Conservation (phyloP, 2,888 invertebrate species). For the Tortricodes alternella region DNA sequence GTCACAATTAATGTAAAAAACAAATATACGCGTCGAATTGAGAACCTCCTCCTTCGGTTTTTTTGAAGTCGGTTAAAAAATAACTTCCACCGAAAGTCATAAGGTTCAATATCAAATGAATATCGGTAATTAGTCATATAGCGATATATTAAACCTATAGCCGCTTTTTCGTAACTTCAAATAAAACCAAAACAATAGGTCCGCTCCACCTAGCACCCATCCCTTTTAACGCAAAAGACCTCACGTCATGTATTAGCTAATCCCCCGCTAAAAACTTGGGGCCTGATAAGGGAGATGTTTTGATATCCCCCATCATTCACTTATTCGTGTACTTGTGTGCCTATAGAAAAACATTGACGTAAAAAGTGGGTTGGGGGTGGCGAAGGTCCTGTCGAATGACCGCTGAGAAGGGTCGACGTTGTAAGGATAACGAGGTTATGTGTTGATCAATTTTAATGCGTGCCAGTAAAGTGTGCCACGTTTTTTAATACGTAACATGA, state of each 20-base stretch:
- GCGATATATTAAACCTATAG: not conserved
- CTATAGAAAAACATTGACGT: slow-evolving; percentile 83
- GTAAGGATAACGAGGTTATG: slow-evolving; percentile 80
- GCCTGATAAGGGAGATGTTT: slow-evolving; percentile 78
- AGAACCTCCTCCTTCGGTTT: too few species aligned
- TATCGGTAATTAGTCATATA: too few species aligned
- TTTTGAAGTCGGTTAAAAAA: too few species aligned
- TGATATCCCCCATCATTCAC: slow-evolving; percentile 78
- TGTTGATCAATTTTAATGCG: slow-evolving; percentile 82
- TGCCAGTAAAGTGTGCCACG: slow-evolving; percentile 16
- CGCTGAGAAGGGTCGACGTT: slow-evolving; percentile 80
- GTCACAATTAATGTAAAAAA: too few species aligned
- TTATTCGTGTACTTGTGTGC: slow-evolving; percentile 61
- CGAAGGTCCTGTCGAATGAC: slow-evolving; percentile 79
- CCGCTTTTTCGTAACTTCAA: not conserved
- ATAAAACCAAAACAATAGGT: slow-evolving; percentile 23
- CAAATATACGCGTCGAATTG: too few species aligned
- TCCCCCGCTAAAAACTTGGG: slow-evolving; percentile 76
- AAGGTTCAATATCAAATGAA: too few species aligned
- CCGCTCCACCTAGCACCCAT: slow-evolving; percentile 20
- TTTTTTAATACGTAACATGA: not conserved
- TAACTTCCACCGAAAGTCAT: too few species aligned
- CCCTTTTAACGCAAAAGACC: slow-evolving; percentile 24
- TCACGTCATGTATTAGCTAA: slow-evolving; percentile 50
- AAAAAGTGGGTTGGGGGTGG: slow-evolving; percentile 76